These are phyloP conservation scores for Cantharis nigra DNA, from an alignment of 2,888 invertebrate species.

Conservation along the genomic window DNA sequence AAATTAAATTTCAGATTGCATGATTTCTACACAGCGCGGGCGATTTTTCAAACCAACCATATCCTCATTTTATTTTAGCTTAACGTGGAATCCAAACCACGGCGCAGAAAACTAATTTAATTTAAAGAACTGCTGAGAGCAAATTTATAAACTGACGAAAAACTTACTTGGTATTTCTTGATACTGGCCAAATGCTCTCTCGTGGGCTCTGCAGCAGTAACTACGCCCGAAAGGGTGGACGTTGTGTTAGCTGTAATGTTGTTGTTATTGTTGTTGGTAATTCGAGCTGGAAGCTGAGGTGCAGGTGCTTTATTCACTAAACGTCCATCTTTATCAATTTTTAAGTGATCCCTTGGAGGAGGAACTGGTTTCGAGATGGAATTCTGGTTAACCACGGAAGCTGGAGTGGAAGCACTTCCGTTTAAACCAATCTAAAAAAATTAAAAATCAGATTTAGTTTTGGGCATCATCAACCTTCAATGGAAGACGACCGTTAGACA, in stretches of 20 bases:
- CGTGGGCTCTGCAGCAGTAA: conserved; percentile 67
- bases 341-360: conserved; percentile 68
- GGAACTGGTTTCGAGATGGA: conserved; percentile 60
- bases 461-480: not conserved
- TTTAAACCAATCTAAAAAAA: conserved; percentile 48
- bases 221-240: conserved; percentile 54
- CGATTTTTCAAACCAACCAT: too few relatives aligned
- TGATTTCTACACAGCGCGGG: too few relatives aligned
- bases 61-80: too few relatives aligned
- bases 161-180: conserved; percentile 85
- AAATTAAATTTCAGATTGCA: too few relatives aligned
- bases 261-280: conserved; percentile 59
- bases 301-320: conserved; percentile 69
- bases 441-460: not conserved
- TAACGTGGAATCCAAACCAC: too few relatives aligned
- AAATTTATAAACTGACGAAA: too few relatives aligned
- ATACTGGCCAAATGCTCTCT: conserved; percentile 90
- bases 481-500: not conserved
- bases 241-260: conserved; percentile 36
- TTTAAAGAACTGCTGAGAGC: too few relatives aligned
- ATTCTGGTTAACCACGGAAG: conserved; percentile 56
- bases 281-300: conserved; percentile 70
- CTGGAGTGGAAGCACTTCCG: conserved; percentile 41
- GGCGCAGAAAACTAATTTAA: too few relatives aligned
- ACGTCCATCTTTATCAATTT: conserved; percentile 65